Percentiles rank a stretch among this genome's conserved stretches.
Conservation (phyloP, 2,888 invertebrate genomes). For the Temnothorax unifasciatus region DNA sequence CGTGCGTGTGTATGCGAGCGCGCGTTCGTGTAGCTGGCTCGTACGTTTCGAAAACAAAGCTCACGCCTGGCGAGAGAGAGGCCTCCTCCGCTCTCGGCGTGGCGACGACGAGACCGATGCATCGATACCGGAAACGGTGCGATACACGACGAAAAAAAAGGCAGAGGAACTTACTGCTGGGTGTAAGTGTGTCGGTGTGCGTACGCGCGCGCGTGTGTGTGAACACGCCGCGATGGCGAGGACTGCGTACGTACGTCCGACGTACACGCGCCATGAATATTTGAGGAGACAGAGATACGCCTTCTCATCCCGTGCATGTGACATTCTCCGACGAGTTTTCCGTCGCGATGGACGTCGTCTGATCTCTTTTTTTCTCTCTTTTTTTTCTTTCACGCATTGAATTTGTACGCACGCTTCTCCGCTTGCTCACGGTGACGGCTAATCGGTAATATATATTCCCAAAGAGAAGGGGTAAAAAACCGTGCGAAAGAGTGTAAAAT, state of each 20-base stretch:
- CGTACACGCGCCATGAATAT: slow-evolving; percentile 72
- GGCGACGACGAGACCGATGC: slow-evolving; percentile 74
- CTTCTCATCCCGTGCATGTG: slow-evolving; percentile 63
- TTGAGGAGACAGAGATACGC: slow-evolving; percentile 70
- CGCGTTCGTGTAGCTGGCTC: slow-evolving; percentile 16
- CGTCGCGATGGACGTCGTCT: slow-evolving; percentile 56
- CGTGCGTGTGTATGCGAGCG: not conserved
- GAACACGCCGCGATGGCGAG: slow-evolving; percentile 10
- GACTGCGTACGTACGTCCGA: slow-evolving; percentile 37
- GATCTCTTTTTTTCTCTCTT: slow-evolving; percentile 46
- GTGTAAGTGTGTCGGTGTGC: slow-evolving; percentile 39
- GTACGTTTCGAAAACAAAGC: slow-evolving; percentile 78
- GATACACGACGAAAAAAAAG: slow-evolving; percentile 71
- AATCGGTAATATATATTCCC: not conserved
- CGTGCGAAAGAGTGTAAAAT: not conserved
- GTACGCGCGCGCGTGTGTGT: not conserved
- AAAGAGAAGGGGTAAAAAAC: not conserved
- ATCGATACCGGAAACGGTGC: slow-evolving; percentile 82
- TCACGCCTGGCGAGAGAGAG: slow-evolving; percentile 77
- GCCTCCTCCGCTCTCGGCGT: slow-evolving; percentile 73
- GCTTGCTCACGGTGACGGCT: not conserved
- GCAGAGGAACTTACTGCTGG: slow-evolving; percentile 65
- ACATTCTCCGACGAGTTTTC: slow-evolving; percentile 49
- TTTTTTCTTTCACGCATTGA: slow-evolving; percentile 20
- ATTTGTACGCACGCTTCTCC: not conserved